Base-by-base conservation (phyloP, 2,113 vertebrate genomes). In the Sinocyclocheilus anophthalmus region DNA sequence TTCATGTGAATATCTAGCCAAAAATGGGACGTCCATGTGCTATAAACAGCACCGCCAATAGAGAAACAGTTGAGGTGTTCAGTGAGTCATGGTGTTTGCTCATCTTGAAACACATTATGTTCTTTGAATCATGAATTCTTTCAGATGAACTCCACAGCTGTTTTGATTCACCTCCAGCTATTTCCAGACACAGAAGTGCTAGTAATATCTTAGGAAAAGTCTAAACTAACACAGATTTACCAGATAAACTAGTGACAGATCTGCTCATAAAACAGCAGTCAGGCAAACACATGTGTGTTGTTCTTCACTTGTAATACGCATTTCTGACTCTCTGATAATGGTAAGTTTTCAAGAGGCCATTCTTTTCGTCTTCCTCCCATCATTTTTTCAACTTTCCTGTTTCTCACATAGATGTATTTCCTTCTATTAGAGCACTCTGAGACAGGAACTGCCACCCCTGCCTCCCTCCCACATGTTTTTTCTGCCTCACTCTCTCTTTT, bases 371-470 rank as follows among this genome's bases (percentile, higher is more conserved):
- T 5, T 76, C 76, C 81, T 80, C 59, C 55, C 24, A 26, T 77
- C 16, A n/a, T 76, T 87, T 88, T 77, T 77, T 76, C 48, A 72
- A 85, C 67, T 84, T 90, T 88, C 87, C 88, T 89, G 79, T 87
- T 88, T 86, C 85, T 89, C 73, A 79, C 69, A 59, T 76, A 45
- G 45, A 59, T 81, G 14, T 20, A 42, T 88, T 79, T 89, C 86
- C 87, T 86, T 89, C 84, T 85, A 77, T 89, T 70, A 88, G 30
- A 86, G 76, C 78, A 87, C 87, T 39, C 83, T 88, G 80, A 85
- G 73, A 84, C 88, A 89, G 88, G 88, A 91, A 91, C 85, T 88
- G 84, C 83, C 88, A 77, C 87, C 87, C 87, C 85, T 83, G 73
- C 80, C 77, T 84, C 67, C 80, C 75, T 90, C 87, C 84, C 80